phyloP scores from a whole-genome alignment of 2,888 invertebrate genomes.

The Lochmaea crataegi region DNA sequence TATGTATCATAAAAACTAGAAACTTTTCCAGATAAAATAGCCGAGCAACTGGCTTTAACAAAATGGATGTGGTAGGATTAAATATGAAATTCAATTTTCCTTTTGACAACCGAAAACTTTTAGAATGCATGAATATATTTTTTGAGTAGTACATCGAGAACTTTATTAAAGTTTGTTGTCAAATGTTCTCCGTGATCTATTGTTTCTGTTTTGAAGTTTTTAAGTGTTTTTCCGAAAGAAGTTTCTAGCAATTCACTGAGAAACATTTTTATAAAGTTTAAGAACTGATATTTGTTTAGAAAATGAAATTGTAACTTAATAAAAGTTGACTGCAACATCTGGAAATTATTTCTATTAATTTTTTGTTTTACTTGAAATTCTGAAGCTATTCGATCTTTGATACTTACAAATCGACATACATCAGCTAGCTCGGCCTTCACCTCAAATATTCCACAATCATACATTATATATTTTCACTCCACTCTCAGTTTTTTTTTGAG shows the following conservation, averaged over 20 bases:
- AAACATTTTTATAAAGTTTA: constrained; percentile 8
- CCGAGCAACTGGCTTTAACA: constrained; percentile 41
- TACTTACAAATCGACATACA: no score
- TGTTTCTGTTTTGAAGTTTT: constrained; percentile 24
- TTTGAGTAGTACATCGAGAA: constrained; percentile 37
- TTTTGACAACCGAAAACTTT: constrained; percentile 47
- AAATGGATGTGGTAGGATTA: constrained; percentile 48
- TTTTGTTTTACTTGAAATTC: no score
- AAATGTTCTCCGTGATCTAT: constrained; percentile 27
- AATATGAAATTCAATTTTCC: constrained; percentile 52
- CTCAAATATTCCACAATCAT: neutral
- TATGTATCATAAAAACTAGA: constrained; percentile 7
- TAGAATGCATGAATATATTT: constrained; percentile 45
- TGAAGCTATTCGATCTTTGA: no score
- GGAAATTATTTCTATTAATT: no score
- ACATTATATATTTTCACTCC: neutral
- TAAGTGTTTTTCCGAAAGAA: constrained; percentile 20
- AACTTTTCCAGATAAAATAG: constrained; percentile 46
- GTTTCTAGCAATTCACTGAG: constrained; percentile 1
- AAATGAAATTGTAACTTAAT: neutral
- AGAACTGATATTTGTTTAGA: constrained; percentile 7
- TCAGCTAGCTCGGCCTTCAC: neutral
- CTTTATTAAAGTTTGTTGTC: constrained; percentile 37
- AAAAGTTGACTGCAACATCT: neutral
- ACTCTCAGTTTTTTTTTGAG: neutral